Conservation (phyloP, 2,797 vertebrate genomes). For the Cuculus canorus region DNA sequence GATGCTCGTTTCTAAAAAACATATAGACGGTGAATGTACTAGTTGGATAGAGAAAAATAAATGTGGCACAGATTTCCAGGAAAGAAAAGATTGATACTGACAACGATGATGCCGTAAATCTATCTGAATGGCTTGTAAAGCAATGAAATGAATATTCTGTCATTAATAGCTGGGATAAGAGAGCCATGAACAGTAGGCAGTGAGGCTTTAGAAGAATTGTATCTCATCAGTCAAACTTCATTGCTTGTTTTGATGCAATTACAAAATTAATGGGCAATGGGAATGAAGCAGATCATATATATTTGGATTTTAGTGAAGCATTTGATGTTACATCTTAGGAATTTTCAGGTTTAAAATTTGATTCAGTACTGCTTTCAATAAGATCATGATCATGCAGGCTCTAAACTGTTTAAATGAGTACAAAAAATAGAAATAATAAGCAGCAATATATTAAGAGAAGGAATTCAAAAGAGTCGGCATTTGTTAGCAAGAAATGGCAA, state of each 20-base stretch:
- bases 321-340: background rate
- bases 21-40: background rate
- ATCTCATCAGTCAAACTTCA: constrained; percentile 31
- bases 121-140: background rate
- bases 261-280: constrained; percentile 36
- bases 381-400: background rate
- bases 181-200: background rate
- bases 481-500: background rate
- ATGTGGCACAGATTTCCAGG: background rate
- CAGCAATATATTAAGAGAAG: background rate
- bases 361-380: background rate
- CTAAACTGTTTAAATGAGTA: background rate
- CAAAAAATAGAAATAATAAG: background rate
- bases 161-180: background rate
- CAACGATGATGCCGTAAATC: background rate
- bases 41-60: background rate
- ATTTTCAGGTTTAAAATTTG: constrained; percentile 10
- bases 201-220: constrained; percentile 1
- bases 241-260: constrained; percentile 41
- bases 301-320: constrained; percentile 27
- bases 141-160: constrained; percentile 12
- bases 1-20: constrained; percentile 3
- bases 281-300: constrained; percentile 2
- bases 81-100: constrained; percentile 1
- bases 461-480: background rate